Evolutionary conservation across 1,140 invertebrate species (phyloP).

Genomic region (Hermetia illucens): DNA sequence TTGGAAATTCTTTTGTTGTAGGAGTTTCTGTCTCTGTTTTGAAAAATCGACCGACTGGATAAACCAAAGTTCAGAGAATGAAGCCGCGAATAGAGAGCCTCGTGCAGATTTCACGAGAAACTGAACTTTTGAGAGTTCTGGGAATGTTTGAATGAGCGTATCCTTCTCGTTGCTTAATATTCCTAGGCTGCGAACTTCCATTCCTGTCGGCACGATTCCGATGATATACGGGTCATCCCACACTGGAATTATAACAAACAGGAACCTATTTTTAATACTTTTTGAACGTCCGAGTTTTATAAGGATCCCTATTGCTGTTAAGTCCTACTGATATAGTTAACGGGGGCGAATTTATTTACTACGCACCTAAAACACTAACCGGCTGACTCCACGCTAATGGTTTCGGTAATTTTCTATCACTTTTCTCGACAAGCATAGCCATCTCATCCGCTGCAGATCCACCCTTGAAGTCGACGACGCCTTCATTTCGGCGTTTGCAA

Average conservation of each 20-base stretch:
- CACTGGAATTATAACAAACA: slow-evolving; percentile 38
- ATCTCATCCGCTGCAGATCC: not conserved
- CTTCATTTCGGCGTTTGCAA: too few relatives aligned
- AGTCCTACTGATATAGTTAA: too few relatives aligned
- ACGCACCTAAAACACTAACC: slow-evolving; percentile 16
- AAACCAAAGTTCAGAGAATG: slow-evolving; percentile 75
- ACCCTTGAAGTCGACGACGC: too few relatives aligned
- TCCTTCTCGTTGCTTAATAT: slow-evolving; percentile 45
- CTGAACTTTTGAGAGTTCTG: slow-evolving; percentile 50
- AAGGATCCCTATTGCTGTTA: too few relatives aligned
- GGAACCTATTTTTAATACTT: not conserved
- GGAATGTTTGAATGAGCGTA: slow-evolving; percentile 60
- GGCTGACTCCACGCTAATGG: slow-evolving; percentile 19
- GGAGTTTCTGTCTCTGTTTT: slow-evolving; percentile 64
- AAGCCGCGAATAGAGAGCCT: slow-evolving; percentile 75
- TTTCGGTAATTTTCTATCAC: slow-evolving; percentile 12
- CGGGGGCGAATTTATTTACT: too few relatives aligned
- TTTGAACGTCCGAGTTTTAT: not conserved
- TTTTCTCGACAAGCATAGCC: slow-evolving; percentile 7
- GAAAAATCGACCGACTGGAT: slow-evolving; percentile 61
- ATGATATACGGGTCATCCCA: slow-evolving; percentile 86
- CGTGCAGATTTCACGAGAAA: slow-evolving; percentile 49
- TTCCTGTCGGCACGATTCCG: slow-evolving; percentile 60
- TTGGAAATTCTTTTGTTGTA: slow-evolving; percentile 85
- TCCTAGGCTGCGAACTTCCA: slow-evolving; percentile 71